Evolutionary conservation across 2,113 vertebrate species (phyloP).

Genomic region (Sterna hirundo): DNA sequence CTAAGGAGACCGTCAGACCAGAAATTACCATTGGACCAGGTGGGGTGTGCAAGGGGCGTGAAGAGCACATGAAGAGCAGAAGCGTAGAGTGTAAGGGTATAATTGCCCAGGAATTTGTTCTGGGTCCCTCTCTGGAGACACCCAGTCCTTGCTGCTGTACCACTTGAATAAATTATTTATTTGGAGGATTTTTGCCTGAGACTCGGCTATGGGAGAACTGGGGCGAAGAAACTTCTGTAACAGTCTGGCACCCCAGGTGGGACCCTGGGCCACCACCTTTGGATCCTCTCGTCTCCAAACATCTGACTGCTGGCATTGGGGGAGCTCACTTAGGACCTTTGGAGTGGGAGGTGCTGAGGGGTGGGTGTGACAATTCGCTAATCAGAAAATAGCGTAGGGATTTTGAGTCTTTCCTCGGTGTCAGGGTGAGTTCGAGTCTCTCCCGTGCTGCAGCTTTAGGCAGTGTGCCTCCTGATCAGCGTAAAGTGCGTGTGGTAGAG

Average conservation of each 20-base stretch:
- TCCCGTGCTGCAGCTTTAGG: neutral
- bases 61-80: neutral
- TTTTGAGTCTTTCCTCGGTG: neutral
- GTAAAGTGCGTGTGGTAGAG: too few relatives aligned
- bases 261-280: neutral
- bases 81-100: neutral
- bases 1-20: neutral
- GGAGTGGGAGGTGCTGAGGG: neutral
- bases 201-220: neutral
- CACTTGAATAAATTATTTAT: neutral
- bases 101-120: neutral
- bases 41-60: neutral
- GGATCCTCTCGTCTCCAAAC: neutral
- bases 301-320: neutral
- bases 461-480: too few relatives aligned
- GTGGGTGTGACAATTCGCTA: neutral
- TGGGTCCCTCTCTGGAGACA: neutral
- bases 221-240: neutral
- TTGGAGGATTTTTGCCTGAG: neutral
- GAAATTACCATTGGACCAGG: neutral
- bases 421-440: neutral
- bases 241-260: neutral
- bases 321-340: neutral
- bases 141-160: neutral
- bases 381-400: neutral